A percentile compares a stretch with the other conserved stretches of the same genome.
Conservation (phyloP, 2,797 vertebrate genomes). For the Miichthys miiuy region DNA sequence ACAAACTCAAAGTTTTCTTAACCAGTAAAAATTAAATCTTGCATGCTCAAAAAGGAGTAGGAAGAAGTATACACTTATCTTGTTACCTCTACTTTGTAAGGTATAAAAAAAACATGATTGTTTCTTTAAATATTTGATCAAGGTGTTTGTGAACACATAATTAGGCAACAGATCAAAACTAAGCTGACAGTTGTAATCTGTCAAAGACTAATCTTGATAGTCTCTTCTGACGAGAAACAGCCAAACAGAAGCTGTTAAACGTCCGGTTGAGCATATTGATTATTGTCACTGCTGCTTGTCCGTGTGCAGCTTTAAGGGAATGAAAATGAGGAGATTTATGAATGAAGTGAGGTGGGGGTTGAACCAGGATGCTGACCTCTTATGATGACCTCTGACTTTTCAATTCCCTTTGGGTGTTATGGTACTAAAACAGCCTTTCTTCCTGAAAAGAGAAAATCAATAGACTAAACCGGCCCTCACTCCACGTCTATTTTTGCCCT, state of each 20-base stretch:
- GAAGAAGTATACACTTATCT: background rate
- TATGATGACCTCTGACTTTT: constrained; percentile 56
- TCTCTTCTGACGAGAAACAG: constrained; percentile 20
- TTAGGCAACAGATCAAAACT: background rate
- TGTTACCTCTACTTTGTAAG: background rate
- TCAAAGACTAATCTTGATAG: background rate
- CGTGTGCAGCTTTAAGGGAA: constrained; percentile 31
- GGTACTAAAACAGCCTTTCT: constrained; percentile 53
- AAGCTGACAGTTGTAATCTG: background rate
- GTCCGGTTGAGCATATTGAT: constrained; percentile 56
- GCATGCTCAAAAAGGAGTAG: no score
- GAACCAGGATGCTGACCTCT: constrained; percentile 49
- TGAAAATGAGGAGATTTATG: constrained; percentile 42
- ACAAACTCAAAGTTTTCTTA: no score
- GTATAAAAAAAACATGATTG: background rate
- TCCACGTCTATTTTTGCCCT: background rate
- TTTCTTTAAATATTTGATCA: constrained; percentile 4
- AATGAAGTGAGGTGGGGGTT: constrained; percentile 45
- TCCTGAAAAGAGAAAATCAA: constrained; percentile 67
- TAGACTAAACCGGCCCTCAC: constrained; percentile 27
- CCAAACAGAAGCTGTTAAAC: constrained; percentile 21
- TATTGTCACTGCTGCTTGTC: constrained; percentile 19
- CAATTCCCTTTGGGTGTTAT: constrained; percentile 40
- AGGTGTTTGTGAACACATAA: background rate
- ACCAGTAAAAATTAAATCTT: no score